Evolutionary conservation across 2,113 vertebrate species (phyloP), one percentile per base, ranked within the genome.

Genomic region (Nothocercus nigrocapillus): DNA sequence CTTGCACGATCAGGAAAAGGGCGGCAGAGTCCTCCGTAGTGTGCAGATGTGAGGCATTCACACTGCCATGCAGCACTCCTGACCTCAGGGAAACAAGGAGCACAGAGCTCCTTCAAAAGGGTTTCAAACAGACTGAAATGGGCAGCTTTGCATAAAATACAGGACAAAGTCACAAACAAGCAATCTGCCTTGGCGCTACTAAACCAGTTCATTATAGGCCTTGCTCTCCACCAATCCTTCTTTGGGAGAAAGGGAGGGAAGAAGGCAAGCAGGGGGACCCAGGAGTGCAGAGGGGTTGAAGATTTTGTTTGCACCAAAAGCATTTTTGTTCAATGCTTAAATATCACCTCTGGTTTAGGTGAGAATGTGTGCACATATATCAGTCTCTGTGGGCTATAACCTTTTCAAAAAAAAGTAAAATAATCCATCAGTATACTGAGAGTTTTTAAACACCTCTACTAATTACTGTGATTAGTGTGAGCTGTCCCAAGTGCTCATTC

Each of bases 271-370:
- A 11, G 14, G 25, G 3, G 76, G 80, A 79, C 10, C 30, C 0
- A 0, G 11, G 75, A 30, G 17, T 75, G 68, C 0, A 25, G 8
- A 44, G 8, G 9, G 54, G 25, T 44, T 66, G n/a, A 82, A 82
- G 59, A 73, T 38, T 76, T 64, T 79, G 68, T 51, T 81, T 78
- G 53, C 30, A 24, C 36, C 59, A 69, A 64, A 77, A 91, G 38
- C 79, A 62, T 3, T 1, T 32, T 3, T 66, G 6, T 32, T 59
- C 36, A 62, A 20, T 30, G 25, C 6, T 74, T 25, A 47, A 53
- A 27, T 14, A 59, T 18, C 24, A 22, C 9, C 27, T 56, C 54
- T 2, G 1, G 28, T 36, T 38, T 22, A 69, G 20, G 53, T 40
- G 11, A 91, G 40, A 45, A 63, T 5, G 6, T 20, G 74, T 4